Evolutionary conservation across 2,888 invertebrate genomes (phyloP), one percentile per base, ranked within the genome.

Genomic region (Atethmia centrago): DNA sequence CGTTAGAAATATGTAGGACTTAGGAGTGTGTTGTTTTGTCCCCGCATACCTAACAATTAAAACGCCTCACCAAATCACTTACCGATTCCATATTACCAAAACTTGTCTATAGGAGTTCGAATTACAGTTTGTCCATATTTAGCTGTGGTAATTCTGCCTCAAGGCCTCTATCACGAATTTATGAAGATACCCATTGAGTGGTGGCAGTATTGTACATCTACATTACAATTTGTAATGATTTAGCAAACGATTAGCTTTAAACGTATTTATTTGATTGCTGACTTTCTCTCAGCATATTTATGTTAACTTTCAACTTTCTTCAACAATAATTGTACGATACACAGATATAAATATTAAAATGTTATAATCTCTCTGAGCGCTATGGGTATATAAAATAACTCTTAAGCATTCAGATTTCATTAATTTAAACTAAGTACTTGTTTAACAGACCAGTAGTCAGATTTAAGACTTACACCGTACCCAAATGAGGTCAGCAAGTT

Each of bases 271-370:
- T 63, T 71, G 73, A 79, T 78, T 74, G 63, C 59, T 53, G 10
- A 70, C 79, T 85, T 82, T 86, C 85, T 75, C 75, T 25, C 25
- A 77, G 70, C 47, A 69, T 74, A 74, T 74, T 86, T 62, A 74
- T 83, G 72, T 71, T 59, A 84, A 84, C 84, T 86, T 85, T 84
- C 84, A 58, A 86, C 86, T 86, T 85, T 85, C 86, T 70, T 83
- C 21, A 31, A 58, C 61, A 69, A 77, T 83, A 72, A 83, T 79
- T 73, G 36, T 71, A 53, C 61, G 72, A 84, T 75, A 62, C 51
- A 71, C 42, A 42, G n/a, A 56, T 61, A 71, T 84, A 71, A 84
- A 84, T 83, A 68, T 67, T 83, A 67, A 83, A 83, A 83, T 56
- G 61, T 49, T 51, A 16, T 49, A 51, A 72, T 42, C 21, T 83